Evolutionary conservation across 2,113 vertebrate species (phyloP).

Genomic region (Lanius collurio): DNA sequence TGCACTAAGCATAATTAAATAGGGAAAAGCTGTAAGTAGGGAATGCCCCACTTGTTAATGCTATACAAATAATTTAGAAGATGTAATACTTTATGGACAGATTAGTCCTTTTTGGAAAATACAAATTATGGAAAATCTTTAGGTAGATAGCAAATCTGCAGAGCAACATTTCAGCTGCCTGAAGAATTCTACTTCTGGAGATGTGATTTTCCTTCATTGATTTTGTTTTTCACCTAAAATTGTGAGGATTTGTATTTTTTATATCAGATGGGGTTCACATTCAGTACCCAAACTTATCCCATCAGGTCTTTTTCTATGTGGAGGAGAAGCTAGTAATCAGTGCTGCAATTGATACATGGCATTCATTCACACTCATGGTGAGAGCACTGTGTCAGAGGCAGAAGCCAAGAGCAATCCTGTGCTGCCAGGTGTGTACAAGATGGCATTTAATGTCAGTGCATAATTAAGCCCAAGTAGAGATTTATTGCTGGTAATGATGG

Average conservation of each 20-base stretch:
- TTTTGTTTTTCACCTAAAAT: neutral
- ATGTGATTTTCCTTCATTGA: accelerated
- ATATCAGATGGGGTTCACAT: neutral
- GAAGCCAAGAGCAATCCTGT: neutral
- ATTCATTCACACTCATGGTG: accelerated
- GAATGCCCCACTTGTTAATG: neutral
- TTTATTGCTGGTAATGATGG: neutral
- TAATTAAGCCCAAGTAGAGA: neutral
- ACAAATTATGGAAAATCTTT: neutral
- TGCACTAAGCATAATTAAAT: neutral
- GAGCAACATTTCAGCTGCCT: neutral
- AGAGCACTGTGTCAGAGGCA: neutral
- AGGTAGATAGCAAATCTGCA: neutral
- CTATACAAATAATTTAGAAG: neutral
- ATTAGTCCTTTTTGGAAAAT: neutral
- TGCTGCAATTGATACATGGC: neutral
- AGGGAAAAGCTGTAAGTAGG: neutral
- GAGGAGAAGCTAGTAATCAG: neutral
- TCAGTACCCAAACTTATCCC: neutral
- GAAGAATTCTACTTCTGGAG: neutral
- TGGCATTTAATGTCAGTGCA: neutral
- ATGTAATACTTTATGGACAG: neutral
- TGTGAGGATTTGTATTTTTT: neutral
- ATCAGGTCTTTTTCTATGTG: neutral
- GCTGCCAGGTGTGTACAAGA: neutral